Percentiles rank a stretch among this genome's conserved stretches.
phyloP scores from a whole-genome alignment of 2,888 invertebrate genomes.

The Diarsia brunnea region DNA sequence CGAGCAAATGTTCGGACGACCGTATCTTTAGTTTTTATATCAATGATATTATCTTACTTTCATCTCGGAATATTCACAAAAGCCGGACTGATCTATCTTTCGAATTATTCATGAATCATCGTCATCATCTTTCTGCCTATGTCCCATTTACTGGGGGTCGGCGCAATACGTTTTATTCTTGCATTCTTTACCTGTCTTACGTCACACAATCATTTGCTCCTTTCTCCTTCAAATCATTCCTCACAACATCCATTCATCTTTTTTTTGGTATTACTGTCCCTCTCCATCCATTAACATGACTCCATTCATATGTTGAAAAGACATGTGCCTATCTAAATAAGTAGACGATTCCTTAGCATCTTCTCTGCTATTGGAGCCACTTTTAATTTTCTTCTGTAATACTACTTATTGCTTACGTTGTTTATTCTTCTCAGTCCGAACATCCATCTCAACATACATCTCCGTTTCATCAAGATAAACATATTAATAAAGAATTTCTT shows the following conservation, averaged over 20 bases:
- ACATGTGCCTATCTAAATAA: background rate
- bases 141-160: background rate
- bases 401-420: background rate
- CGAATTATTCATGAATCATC: background rate
- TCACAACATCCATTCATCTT: background rate
- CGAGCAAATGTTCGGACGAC: too few relatives aligned
- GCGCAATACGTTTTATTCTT: background rate
- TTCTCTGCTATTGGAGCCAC: background rate
- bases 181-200: background rate
- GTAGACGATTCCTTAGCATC: background rate
- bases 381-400: background rate
- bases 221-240: background rate
- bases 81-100: background rate
- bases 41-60: background rate
- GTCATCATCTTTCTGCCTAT: background rate
- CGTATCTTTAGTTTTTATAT: too few relatives aligned
- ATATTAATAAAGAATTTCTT: constrained; percentile 12
- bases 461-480: too few relatives aligned
- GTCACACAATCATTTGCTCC: background rate
- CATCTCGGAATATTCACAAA: background rate
- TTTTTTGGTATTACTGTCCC: background rate
- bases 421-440: background rate
- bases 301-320: background rate
- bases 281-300: background rate
- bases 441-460: too few relatives aligned